Base-by-base conservation (phyloP, 2,888 invertebrate genomes). In the Agonum fuliginosum region DNA sequence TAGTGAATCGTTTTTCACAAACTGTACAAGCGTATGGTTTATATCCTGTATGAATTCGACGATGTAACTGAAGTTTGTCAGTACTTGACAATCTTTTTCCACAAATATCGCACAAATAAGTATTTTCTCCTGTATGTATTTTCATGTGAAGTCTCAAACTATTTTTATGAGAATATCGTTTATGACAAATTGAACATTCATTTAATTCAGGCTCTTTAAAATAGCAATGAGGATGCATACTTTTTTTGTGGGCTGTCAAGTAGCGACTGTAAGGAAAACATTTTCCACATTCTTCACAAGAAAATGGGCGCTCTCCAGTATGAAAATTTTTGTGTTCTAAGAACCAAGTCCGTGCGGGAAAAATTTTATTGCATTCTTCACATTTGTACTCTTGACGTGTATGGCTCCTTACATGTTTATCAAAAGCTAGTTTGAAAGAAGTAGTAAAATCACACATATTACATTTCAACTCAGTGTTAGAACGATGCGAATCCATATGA, bases 121-220 rank as follows among this genome's bases (percentile, higher is more conserved):
- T 83, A 69, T 84, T 85, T 27, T 83, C 84, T 17, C 82, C 85
- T 0, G 84, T 84, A 78, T 85, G 85, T 2, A 82, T 80, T 58
- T 84, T 79, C 86, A 87, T 86, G 80, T 87, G 87, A 27, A 86
- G 79, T 67, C 85, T 86, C 22, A 87, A 79, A 79, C 86, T 86
- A 80, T 87, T 87, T 71, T 84, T 83, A 79, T 87, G 86, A 67
- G 86, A 86, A 79, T 87, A 87, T 41, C 84, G 82, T 78, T 87
- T 87, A 46, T 86, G 85, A 79, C 87, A 87, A 22, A 87, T 85
- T 12, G 84, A 84, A 79, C 87, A 87, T 72, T 86, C 84, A 80
- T 87, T 86, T 17, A 86, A 80, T 46, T 82, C 84, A 2, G 77
- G 62, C 24, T 69, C 75, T 71, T 75, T 75, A 10, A 69, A 77